Evolutionary conservation across 2,888 invertebrate species (phyloP).

Genomic region (Eilema griseolum): DNA sequence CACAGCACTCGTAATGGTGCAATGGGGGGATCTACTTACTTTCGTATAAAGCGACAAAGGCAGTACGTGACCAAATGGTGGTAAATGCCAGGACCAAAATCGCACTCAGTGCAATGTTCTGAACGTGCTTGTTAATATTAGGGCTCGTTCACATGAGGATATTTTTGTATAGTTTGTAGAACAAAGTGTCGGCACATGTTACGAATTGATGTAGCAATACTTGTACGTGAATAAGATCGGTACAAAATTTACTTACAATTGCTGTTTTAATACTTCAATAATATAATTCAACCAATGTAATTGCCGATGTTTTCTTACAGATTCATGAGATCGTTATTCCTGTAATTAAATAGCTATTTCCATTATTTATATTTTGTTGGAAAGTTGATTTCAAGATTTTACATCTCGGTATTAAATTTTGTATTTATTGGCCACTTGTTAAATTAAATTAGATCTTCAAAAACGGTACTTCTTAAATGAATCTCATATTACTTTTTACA

Average conservation of each 20-base stretch:
- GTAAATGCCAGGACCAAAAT: background rate
- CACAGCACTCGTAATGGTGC: background rate
- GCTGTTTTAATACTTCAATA: background rate
- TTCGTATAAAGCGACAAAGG: background rate
- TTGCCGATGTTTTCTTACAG: no score
- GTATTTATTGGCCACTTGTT: no score
- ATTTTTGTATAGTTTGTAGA: background rate
- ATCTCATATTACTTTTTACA: no score
- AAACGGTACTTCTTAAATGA: no score
- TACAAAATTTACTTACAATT: background rate
- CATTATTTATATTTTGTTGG: no score
- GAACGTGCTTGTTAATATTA: conserved; percentile 9
- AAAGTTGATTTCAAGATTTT: no score
- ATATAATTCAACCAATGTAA: no score
- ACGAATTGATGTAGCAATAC: background rate
- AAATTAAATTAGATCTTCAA: no score
- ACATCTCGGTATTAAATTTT: no score
- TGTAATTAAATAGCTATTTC: no score
- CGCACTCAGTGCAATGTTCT: background rate
- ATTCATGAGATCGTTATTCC: no score
- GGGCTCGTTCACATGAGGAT: background rate
- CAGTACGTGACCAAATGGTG: conserved; percentile 5
- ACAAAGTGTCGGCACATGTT: background rate
- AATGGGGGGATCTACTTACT: background rate
- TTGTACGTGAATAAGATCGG: background rate